phyloP scores from a whole-genome alignment of 92 coral and sea anemone species.

The Epizoanthus rinbou region DNA sequence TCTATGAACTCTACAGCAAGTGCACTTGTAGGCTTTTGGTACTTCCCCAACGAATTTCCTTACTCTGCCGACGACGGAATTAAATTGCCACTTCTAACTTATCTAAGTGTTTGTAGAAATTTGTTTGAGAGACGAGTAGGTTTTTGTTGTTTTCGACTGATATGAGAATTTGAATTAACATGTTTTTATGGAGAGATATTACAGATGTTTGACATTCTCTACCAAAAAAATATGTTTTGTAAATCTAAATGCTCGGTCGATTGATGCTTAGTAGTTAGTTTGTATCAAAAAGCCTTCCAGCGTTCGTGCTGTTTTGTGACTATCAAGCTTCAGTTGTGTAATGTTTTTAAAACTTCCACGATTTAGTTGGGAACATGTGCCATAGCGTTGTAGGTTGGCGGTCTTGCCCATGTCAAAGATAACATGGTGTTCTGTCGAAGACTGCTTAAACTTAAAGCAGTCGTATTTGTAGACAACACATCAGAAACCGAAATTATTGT shows the following conservation, averaged over 20 bases:
- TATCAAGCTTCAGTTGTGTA: conserved; percentile 15
- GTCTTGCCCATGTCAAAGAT: neutral
- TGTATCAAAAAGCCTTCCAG: neutral
- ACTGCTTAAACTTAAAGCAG: neutral
- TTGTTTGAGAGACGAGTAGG: neutral
- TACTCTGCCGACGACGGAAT: conserved; percentile 5
- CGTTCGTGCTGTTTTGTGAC: neutral
- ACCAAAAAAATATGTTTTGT: neutral
- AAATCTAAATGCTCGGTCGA: neutral
- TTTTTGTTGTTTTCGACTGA: neutral
- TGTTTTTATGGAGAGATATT: neutral
- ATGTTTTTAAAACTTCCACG: neutral
- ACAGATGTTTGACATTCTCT: neutral
- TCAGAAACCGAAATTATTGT: conserved; percentile 1
- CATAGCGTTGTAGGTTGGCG: neutral
- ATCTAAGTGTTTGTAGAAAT: conserved; percentile 4
- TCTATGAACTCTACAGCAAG: conserved; percentile 11
- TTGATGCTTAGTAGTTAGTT: neutral
- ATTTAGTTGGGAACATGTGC: neutral
- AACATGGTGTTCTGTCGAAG: conserved; percentile 8
- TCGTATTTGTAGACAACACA: neutral
- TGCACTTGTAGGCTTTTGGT: conserved; percentile 43
- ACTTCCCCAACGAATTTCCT: conserved; percentile 5
- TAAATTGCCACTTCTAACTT: conserved; percentile 14
- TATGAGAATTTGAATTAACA: neutral